Conservation (phyloP, 2,113 vertebrate species). For the Entomyzon cyanotis region DNA sequence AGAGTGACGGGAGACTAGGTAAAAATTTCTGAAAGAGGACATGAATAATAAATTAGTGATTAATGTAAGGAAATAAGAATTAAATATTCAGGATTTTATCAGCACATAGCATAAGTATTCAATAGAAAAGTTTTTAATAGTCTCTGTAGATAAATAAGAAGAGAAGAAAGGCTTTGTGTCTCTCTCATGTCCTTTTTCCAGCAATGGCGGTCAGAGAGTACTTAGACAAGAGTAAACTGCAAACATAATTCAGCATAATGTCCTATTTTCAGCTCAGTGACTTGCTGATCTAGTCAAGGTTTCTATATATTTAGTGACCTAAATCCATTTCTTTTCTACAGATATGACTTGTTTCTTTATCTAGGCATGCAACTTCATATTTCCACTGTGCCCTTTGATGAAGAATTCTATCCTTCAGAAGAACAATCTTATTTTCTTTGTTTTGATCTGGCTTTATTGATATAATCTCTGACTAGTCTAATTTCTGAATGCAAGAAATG, state of each 20-base stretch:
- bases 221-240: not conserved
- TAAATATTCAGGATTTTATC: not conserved
- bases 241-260: not conserved
- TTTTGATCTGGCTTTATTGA: not conserved
- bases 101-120: not conserved
- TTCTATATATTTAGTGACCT: not conserved
- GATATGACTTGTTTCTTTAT: not conserved
- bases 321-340: not conserved
- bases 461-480: not conserved
- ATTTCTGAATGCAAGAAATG: not conserved
- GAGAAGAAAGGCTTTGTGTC: not conserved
- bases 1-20: not conserved
- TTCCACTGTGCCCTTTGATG: not conserved
- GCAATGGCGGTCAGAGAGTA: not conserved
- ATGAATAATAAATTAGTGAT: conserved; percentile 39
- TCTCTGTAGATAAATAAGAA: conserved; percentile 6
- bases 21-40: not conserved
- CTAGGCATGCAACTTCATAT: not conserved
- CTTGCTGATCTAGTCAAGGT: not conserved
- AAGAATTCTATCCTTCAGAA: not conserved
- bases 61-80: not conserved
- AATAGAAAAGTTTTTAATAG: not conserved
- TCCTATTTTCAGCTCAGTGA: not conserved
- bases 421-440: not conserved
- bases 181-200: not conserved